phyloP scores from a whole-genome alignment of 2,888 invertebrate genomes.

The Drosophila fulvimacula region DNA sequence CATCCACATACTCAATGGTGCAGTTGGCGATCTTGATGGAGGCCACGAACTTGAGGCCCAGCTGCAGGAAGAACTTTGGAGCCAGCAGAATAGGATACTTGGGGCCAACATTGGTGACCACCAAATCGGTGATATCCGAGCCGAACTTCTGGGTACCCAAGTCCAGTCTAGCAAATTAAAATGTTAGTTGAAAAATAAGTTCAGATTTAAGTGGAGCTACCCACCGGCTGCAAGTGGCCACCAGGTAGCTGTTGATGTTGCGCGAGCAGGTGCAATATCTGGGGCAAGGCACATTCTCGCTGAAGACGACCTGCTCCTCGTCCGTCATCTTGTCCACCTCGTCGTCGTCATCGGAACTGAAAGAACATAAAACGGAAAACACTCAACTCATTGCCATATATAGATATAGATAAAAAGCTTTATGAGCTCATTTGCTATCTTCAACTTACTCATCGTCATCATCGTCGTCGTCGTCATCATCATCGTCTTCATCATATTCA shows the following conservation, averaged over 20 bases:
- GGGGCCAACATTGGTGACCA: constrained; percentile 88
- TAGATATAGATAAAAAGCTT: not conserved
- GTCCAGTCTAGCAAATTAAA: constrained; percentile 85
- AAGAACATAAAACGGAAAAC: constrained; percentile 1
- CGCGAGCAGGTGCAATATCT: constrained; percentile 88
- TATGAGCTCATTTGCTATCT: constrained; percentile 8
- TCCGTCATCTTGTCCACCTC: constrained; percentile 77
- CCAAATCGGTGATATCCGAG: constrained; percentile 88
- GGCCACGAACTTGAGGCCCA: constrained; percentile 88
- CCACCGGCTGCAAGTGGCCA: constrained; percentile 88
- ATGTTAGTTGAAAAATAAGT: too few species aligned
- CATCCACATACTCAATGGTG: constrained; percentile 88
- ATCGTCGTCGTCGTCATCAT: constrained; percentile 67
- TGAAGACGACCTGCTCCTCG: constrained; percentile 82
- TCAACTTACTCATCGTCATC: constrained; percentile 65
- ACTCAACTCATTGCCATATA: not conserved
- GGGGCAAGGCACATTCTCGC: constrained; percentile 86
- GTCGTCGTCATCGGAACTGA: constrained; percentile 69
- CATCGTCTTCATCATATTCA: constrained; percentile 65
- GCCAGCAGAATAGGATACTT: constrained; percentile 87
- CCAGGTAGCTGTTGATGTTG: constrained; percentile 87
- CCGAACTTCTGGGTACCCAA: constrained; percentile 89
- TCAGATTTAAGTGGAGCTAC: not conserved
- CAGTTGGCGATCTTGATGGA: constrained; percentile 90
- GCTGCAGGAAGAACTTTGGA: constrained; percentile 87